phyloP scores from a whole-genome alignment of 2,888 invertebrate species.

The Drosophila gaucha region DNA sequence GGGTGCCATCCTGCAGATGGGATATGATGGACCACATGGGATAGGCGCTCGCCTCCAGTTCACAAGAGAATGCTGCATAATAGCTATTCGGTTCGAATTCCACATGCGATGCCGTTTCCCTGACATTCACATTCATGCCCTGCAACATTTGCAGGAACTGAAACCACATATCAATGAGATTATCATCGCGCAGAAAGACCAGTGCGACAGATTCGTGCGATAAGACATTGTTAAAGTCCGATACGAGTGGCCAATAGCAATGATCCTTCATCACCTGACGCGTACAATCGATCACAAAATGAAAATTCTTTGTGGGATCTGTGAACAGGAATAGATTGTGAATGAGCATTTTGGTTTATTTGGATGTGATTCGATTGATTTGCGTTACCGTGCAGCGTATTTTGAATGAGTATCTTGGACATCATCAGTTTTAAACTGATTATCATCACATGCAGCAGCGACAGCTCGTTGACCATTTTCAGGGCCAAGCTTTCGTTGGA shows the following conservation, averaged over 20 bases:
- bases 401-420: slow-evolving; percentile 94
- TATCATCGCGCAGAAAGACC: slow-evolving; percentile 94
- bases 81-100: slow-evolving; percentile 99
- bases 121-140: slow-evolving; percentile 98
- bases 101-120: slow-evolving; percentile 95
- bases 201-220: slow-evolving; percentile 96
- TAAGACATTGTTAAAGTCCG: slow-evolving; percentile 97
- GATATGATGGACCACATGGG: slow-evolving; percentile 99
- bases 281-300: slow-evolving; percentile 96
- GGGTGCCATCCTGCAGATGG: slow-evolving; percentile 91
- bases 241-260: slow-evolving; percentile 99
- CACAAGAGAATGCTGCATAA: slow-evolving; percentile 98
- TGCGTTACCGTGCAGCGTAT: slow-evolving; percentile 91
- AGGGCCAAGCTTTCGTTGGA: slow-evolving; percentile 96
- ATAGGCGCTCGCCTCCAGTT: slow-evolving; percentile 97
- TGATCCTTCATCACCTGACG: slow-evolving; percentile 98
- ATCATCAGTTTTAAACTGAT: slow-evolving; percentile 96
- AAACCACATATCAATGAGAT: slow-evolving; percentile 98
- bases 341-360: neutral
- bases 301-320: slow-evolving; percentile 92
- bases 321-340: slow-evolving; percentile 43
- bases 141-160: slow-evolving; percentile 97
- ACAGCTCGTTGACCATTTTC: slow-evolving; percentile 95
- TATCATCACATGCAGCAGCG: slow-evolving; percentile 96
- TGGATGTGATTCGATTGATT: neutral